Evolutionary conservation across 1,140 invertebrate genomes (phyloP).

Genomic region (Hylaeus volcanicus): DNA sequence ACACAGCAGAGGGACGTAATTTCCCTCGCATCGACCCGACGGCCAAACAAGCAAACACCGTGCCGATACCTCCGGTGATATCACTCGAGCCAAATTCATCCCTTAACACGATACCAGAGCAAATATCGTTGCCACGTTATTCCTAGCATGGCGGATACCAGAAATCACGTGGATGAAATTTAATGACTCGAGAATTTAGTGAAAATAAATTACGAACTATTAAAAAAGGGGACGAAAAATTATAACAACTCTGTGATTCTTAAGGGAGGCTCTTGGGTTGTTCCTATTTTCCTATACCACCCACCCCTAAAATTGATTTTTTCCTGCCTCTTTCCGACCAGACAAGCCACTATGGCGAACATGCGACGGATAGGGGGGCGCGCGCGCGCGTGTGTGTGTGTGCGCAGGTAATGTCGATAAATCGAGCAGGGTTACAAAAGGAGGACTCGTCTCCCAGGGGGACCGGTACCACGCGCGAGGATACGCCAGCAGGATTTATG

Average conservation of each 20-base stretch:
- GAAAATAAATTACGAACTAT: too few relatives aligned
- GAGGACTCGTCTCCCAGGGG: slow-evolving; percentile 57
- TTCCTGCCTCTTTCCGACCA: too few relatives aligned
- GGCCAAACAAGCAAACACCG: slow-evolving; percentile 30
- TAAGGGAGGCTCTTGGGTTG: too few relatives aligned
- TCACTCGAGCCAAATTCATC: neutral
- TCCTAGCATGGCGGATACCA: neutral
- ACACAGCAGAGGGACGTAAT: neutral
- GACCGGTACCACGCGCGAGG: slow-evolving; percentile 66
- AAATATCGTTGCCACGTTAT: neutral
- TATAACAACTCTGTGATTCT: too few relatives aligned
- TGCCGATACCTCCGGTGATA: slow-evolving; percentile 15
- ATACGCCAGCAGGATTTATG: slow-evolving; percentile 70
- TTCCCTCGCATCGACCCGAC: neutral
- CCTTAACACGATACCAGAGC: neutral
- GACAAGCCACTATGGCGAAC: too few relatives aligned
- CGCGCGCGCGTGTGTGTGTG: too few relatives aligned
- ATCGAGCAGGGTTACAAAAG: slow-evolving; percentile 68
- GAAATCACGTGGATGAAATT: too few relatives aligned
- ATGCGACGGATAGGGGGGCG: too few relatives aligned
- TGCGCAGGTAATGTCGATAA: slow-evolving; percentile 72
- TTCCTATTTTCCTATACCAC: too few relatives aligned
- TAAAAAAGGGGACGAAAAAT: too few relatives aligned
- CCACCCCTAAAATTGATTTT: too few relatives aligned
- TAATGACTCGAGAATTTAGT: too few relatives aligned